Conservation (phyloP, 2,797 vertebrate species). For the Myotis vivesi region DNA sequence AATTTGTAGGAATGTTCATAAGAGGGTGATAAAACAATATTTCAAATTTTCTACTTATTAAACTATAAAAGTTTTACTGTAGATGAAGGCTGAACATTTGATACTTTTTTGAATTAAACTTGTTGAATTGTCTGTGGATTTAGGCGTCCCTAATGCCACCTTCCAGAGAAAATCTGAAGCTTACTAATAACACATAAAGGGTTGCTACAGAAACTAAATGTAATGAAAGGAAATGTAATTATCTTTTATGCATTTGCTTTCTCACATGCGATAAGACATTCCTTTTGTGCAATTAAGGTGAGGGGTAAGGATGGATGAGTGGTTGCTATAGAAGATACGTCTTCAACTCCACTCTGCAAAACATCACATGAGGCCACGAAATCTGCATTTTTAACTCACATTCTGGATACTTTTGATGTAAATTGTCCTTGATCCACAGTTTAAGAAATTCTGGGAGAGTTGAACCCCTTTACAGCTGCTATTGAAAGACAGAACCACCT, state of each 20-base stretch:
- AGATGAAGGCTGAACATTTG: background rate
- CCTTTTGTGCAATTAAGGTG: background rate
- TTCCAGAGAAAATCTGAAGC: background rate
- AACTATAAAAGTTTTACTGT: background rate
- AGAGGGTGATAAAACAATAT: background rate
- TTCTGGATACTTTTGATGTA: background rate
- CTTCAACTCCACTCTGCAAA: background rate
- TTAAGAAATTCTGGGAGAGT: background rate
- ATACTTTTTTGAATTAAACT: background rate
- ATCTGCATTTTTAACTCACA: background rate
- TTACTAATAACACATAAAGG: background rate
- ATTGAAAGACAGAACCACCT: background rate
- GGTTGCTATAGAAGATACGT: background rate
- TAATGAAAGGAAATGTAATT: background rate
- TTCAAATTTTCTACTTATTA: background rate
- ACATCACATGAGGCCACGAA: background rate
- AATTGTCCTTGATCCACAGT: background rate
- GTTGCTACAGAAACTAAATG: background rate
- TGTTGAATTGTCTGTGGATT: background rate
- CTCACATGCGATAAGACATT: background rate
- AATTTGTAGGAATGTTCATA: background rate
- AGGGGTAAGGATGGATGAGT: background rate
- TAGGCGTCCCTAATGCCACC: background rate
- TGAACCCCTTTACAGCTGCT: background rate
- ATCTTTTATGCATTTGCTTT: background rate